Percentiles rank a stretch among this genome's conserved stretches.
phyloP scores from a whole-genome alignment of 2,113 vertebrate genomes.

The Chlorodrepanis virens region DNA sequence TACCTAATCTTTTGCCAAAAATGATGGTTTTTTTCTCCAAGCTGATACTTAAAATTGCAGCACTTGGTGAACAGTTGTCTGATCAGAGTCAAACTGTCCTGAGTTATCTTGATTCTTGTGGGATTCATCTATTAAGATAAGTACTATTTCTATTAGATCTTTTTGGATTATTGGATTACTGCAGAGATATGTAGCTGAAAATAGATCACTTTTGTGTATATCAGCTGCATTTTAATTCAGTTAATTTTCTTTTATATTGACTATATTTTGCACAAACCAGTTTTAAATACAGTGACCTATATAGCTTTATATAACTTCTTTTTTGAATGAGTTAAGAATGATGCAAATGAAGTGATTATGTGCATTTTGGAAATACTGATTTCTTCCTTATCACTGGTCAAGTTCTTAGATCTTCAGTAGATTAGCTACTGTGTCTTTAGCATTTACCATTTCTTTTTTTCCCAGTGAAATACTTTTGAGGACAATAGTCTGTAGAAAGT shows the following conservation, averaged over 20 bases:
- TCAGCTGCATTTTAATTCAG: neutral
- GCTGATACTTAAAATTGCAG: neutral
- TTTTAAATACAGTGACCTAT: neutral
- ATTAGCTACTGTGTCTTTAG: neutral
- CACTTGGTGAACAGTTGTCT: neutral
- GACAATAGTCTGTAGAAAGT: neutral
- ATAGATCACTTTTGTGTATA: neutral
- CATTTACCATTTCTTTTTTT: neutral
- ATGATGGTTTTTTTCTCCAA: accelerated
- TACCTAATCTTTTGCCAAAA: constrained; percentile 5
- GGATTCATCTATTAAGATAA: constrained; percentile 22
- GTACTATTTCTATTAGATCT: neutral
- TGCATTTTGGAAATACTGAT: neutral
- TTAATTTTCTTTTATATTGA: neutral
- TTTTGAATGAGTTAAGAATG: neutral
- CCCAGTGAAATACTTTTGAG: neutral
- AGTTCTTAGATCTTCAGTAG: neutral
- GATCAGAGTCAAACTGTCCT: neutral
- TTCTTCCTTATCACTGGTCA: neutral
- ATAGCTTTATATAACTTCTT: neutral
- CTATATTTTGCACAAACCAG: neutral
- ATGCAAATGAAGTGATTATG: neutral
- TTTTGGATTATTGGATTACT: constrained; percentile 15
- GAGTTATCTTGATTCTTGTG: constrained; percentile 15
- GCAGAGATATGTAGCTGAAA: constrained; percentile 17